Percentiles rank a stretch among this genome's conserved stretches.
phyloP scores from a whole-genome alignment of 92 coral and sea anemone genomes.

The Galaxea fascicularis region DNA sequence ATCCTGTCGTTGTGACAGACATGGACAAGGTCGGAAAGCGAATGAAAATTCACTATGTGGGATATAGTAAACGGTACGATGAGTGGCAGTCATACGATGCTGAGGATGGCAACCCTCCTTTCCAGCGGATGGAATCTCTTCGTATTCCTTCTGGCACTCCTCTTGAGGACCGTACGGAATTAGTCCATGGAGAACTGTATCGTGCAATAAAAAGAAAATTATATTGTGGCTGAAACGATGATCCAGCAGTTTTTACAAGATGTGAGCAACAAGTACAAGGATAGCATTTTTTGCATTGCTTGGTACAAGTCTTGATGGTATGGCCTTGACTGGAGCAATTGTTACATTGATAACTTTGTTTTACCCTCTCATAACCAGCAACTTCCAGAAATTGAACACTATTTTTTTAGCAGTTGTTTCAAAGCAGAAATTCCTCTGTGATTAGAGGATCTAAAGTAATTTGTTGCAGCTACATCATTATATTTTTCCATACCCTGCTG shows the following conservation, averaged over 20 bases:
- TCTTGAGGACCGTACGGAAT: slow-evolving; percentile 41
- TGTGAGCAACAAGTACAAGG: too few species aligned
- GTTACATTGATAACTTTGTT: slow-evolving; percentile 41
- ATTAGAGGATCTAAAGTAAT: too few species aligned
- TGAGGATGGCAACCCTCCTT: slow-evolving; percentile 15
- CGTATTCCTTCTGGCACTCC: slow-evolving; percentile 16
- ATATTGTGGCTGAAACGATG: slow-evolving; percentile 65
- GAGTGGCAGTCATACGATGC: slow-evolving; percentile 57
- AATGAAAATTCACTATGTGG: slow-evolving; percentile 60
- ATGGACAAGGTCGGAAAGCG: slow-evolving; percentile 51
- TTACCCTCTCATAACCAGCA: slow-evolving; percentile 71
- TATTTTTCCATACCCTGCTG: too few species aligned
- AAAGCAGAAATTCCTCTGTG: slow-evolving; percentile 34
- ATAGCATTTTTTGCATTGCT: not conserved
- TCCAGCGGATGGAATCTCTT: slow-evolving; percentile 38
- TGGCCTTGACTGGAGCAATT: slow-evolving; percentile 58
- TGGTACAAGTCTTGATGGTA: slow-evolving; percentile 58
- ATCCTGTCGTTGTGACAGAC: slow-evolving; percentile 42
- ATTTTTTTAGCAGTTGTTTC: slow-evolving; percentile 57
- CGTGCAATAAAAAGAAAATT: slow-evolving; percentile 57
- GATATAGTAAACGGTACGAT: slow-evolving; percentile 40
- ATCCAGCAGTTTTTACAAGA: slow-evolving; percentile 41
- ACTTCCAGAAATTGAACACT: slow-evolving; percentile 62
- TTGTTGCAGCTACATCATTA: too few species aligned
- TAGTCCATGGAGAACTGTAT: slow-evolving; percentile 18